Evolutionary conservation across 2,113 vertebrate species (phyloP).

Genomic region (Lutjanus erythropterus): DNA sequence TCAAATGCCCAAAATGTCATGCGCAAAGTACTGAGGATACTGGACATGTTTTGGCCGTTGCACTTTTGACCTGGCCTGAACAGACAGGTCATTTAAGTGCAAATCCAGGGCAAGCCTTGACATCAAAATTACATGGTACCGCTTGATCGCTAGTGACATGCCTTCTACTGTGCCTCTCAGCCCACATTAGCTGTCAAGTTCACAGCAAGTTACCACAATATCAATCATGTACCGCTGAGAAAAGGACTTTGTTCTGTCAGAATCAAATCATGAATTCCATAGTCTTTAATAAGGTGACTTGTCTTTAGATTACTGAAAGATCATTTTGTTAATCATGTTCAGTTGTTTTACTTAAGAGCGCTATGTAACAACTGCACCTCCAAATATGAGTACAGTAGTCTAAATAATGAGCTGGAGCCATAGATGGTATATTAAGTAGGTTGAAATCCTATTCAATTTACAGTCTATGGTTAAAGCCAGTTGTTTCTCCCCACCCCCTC

Average conservation of each 20-base stretch:
- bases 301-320: slow-evolving; percentile 11
- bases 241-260: slow-evolving; percentile 39
- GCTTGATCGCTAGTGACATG: slow-evolving; percentile 29
- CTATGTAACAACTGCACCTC: too few species aligned
- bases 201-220: slow-evolving; percentile 29
- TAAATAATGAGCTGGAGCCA: too few species aligned
- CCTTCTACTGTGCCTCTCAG: slow-evolving; percentile 24
- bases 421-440: too few species aligned
- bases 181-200: slow-evolving; percentile 18
- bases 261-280: slow-evolving; percentile 24
- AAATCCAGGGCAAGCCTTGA: slow-evolving; percentile 15
- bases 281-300: slow-evolving; percentile 8
- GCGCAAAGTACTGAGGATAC: neutral
- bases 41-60: slow-evolving; percentile 10
- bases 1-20: neutral
- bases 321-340: slow-evolving; percentile 16
- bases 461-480: too few species aligned
- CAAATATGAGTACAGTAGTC: too few species aligned
- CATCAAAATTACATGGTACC: slow-evolving; percentile 19
- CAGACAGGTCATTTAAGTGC: slow-evolving; percentile 25
- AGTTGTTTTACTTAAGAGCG: slow-evolving; percentile 40
- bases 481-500: too few species aligned
- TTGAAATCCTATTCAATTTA: too few species aligned
- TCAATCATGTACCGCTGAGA: slow-evolving; percentile 30
- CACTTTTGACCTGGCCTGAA: slow-evolving; percentile 11